Percentiles rank a stretch among this genome's conserved stretches.
phyloP scores from a whole-genome alignment of 2,888 invertebrate species.

The Ametastegia equiseti region DNA sequence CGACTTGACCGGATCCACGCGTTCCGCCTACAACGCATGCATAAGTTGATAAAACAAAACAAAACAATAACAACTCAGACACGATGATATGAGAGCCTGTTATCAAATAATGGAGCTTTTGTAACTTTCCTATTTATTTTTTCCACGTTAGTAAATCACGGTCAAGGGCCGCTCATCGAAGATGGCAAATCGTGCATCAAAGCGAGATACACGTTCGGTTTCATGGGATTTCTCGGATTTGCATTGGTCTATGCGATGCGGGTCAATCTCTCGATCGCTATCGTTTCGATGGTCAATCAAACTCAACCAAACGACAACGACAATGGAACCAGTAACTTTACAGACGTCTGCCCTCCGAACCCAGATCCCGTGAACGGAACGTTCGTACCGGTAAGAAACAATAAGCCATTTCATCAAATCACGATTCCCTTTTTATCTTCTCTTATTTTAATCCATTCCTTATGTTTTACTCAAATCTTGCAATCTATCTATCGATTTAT shows the following conservation, averaged over 20 bases:
- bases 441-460: too few species aligned
- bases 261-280: conserved; percentile 94
- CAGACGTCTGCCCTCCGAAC: conserved; percentile 79
- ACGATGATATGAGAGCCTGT: too few species aligned
- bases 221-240: conserved; percentile 92
- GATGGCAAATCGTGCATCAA: conserved; percentile 84
- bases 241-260: conserved; percentile 94
- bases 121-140: not conserved
- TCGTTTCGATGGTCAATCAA: conserved; percentile 95
- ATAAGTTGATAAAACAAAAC: not conserved
- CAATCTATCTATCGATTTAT: too few species aligned
- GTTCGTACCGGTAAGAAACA: conserved; percentile 64
- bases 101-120: too few species aligned
- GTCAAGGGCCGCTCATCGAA: conserved; percentile 69
- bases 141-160: conserved; percentile 57
- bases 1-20: not conserved
- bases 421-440: too few species aligned
- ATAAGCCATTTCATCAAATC: not conserved
- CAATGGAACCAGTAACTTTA: conserved; percentile 75
- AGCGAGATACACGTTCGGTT: conserved; percentile 86
- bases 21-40: not conserved
- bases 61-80: too few species aligned
- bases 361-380: conserved; percentile 68
- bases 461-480: too few species aligned
- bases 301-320: conserved; percentile 80